Evolutionary conservation across 1,140 invertebrate genomes (phyloP).

Genomic region (Drosophila orena): DNA sequence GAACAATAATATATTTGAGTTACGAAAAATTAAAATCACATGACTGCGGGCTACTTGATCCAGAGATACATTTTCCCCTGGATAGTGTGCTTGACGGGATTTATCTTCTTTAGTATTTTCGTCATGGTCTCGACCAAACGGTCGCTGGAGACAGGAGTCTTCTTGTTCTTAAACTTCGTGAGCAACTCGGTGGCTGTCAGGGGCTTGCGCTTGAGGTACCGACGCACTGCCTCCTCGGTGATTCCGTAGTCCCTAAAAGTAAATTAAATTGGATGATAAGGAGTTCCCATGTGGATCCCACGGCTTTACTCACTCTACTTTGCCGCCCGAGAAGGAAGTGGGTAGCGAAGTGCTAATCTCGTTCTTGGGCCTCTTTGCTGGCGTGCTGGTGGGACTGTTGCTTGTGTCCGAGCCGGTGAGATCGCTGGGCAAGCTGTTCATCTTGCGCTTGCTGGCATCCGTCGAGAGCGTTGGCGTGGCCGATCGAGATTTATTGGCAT

Average conservation of each 20-base stretch:
- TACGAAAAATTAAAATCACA: conserved; percentile 24
- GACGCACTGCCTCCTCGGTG: conserved; percentile 96
- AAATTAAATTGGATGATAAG: conserved; percentile 7
- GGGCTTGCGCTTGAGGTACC: conserved; percentile 97
- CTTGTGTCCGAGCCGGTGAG: conserved; percentile 84
- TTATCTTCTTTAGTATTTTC: conserved; percentile 97
- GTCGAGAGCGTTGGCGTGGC: conserved; percentile 87
- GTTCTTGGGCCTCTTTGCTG: conserved; percentile 88
- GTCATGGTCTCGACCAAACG: conserved; percentile 97
- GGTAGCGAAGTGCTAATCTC: conserved; percentile 85
- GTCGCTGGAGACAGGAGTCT: conserved; percentile 95
- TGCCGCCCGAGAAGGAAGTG: conserved; percentile 76
- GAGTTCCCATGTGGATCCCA: too few species aligned
- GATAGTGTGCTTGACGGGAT: conserved; percentile 96
- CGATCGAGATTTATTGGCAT: conserved; percentile 87
- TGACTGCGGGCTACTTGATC: conserved; percentile 59
- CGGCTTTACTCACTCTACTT: conserved; percentile 70
- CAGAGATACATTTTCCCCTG: conserved; percentile 97
- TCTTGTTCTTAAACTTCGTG: conserved; percentile 98
- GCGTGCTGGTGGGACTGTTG: conserved; percentile 83
- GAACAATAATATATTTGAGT: conserved; percentile 11
- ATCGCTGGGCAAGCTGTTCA: conserved; percentile 86
- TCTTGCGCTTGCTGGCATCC: conserved; percentile 85
- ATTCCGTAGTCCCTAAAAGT: conserved; percentile 93
- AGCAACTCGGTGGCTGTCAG: conserved; percentile 98